Percentiles rank a stretch among this genome's conserved stretches.
Evolutionary conservation across 1,140 invertebrate species (phyloP).

Genomic region (Drosophila kepulauana): DNA sequence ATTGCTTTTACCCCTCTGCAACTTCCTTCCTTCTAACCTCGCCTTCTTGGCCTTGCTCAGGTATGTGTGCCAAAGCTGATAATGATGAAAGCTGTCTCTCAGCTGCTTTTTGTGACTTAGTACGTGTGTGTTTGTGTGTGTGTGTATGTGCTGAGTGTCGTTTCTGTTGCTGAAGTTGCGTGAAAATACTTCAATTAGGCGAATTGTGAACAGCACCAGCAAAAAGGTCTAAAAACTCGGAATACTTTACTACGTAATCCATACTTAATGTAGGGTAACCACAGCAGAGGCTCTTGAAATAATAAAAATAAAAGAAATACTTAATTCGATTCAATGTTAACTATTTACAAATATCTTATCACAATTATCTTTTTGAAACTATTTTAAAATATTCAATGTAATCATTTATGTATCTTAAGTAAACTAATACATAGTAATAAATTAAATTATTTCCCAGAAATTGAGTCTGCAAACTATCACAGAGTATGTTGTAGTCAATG

Average conservation of each 20-base stretch:
- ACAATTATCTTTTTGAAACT: neutral
- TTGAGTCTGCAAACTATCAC: no score
- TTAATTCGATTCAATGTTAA: no score
- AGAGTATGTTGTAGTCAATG: slow-evolving; percentile 7
- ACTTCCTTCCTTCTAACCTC: neutral
- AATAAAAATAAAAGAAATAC: no score
- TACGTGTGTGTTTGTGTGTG: neutral
- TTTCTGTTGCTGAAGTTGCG: slow-evolving; percentile 42
- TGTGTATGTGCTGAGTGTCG: slow-evolving; percentile 15
- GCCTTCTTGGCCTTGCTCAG: neutral
- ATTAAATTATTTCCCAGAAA: no score
- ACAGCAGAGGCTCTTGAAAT: neutral
- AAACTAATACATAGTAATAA: no score
- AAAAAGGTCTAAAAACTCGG: slow-evolving; percentile 32
- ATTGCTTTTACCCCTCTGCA: slow-evolving; percentile 62
- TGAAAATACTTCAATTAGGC: slow-evolving; percentile 79
- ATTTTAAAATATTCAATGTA: neutral
- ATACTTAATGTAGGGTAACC: no score
- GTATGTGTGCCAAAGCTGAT: slow-evolving; percentile 48
- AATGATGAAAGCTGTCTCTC: slow-evolving; percentile 47
- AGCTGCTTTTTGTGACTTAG: slow-evolving; percentile 8
- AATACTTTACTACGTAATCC: neutral
- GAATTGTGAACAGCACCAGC: slow-evolving; percentile 56
- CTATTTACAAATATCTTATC: no score
- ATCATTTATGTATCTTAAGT: no score